Percentiles rank a stretch among this genome's conserved stretches.
These are phyloP conservation scores for Chrysemys picta DNA, from an alignment of 2,113 vertebrate genomes.

Conservation along the genomic window DNA sequence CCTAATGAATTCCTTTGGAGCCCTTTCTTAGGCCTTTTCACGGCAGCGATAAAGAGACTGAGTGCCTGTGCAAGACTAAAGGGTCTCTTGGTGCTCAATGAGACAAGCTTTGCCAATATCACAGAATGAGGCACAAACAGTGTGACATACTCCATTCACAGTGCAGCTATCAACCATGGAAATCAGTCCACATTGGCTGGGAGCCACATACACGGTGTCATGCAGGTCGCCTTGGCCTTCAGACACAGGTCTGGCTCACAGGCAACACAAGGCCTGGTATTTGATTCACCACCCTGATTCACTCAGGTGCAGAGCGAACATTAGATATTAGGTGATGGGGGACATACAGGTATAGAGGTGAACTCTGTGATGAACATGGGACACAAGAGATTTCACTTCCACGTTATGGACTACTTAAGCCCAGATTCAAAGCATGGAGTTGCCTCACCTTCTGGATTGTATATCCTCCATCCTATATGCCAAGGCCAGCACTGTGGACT, in stretches of 20 bases:
- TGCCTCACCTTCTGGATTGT: neutral
- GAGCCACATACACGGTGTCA: neutral
- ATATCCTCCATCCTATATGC: neutral
- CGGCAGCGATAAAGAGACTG: neutral
- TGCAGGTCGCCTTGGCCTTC: neutral
- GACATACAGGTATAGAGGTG: neutral
- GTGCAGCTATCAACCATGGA: neutral
- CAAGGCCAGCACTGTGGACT: neutral
- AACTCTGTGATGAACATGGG: neutral
- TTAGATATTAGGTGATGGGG: neutral
- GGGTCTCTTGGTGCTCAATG: neutral
- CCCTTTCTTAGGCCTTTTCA: neutral
- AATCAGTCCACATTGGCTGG: neutral
- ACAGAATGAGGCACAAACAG: neutral
- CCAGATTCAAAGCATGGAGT: neutral
- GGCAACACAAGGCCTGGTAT: neutral
- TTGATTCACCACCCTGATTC: neutral
- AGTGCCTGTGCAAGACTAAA: neutral
- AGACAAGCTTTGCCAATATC: neutral
- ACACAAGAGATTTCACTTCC: neutral
- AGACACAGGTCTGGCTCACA: neutral
- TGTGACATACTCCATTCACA: neutral
- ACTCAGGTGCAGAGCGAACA: neutral
- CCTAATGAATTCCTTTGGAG: neutral
- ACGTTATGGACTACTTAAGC: neutral